phyloP scores from a whole-genome alignment of 2,113 vertebrate species.

The Gopherus flavomarginatus region DNA sequence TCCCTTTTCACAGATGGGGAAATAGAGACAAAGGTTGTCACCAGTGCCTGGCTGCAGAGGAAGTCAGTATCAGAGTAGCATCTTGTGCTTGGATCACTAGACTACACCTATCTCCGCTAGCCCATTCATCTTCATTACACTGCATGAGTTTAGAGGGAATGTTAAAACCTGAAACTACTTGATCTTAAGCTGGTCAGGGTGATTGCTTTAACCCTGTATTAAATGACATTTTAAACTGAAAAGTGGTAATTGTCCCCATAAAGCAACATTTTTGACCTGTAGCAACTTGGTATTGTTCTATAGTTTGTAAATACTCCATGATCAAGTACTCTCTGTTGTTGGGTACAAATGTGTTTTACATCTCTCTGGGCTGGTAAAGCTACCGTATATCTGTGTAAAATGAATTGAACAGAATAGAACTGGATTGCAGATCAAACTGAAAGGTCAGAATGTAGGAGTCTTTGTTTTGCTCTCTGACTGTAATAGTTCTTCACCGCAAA shows the following conservation, averaged over 20 bases:
- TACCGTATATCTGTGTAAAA: neutral
- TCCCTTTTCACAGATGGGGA: neutral
- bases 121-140: neutral
- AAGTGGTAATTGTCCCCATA: neutral
- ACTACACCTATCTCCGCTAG: neutral
- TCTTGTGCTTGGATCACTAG: no score
- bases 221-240: neutral
- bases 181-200: neutral
- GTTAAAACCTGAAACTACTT: neutral
- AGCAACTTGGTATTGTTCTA: neutral
- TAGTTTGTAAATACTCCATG: neutral
- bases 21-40: neutral
- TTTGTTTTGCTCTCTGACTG: neutral
- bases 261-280: neutral
- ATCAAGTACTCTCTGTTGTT: neutral
- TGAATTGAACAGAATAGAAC: neutral
- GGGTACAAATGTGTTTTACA: neutral
- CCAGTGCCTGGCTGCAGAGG: no score
- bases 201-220: neutral
- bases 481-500: neutral
- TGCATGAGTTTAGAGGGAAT: neutral
- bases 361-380: neutral
- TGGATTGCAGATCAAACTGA: neutral
- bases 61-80: no score
- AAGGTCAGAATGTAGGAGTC: neutral